Evolutionary conservation across 1,140 invertebrate species (phyloP).

Genomic region (Elymnias hypermnestra): DNA sequence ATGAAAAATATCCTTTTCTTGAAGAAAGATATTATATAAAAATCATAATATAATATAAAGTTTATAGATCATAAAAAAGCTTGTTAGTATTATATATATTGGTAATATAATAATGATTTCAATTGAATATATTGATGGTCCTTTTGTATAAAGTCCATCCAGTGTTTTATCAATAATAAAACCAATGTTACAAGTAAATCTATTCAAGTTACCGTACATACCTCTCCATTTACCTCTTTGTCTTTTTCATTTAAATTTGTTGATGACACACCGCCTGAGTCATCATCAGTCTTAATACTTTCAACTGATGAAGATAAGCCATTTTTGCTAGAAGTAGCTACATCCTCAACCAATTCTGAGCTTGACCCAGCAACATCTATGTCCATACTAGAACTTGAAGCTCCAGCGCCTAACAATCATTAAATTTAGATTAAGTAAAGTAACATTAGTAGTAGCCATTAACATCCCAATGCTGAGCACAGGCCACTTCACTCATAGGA

Average conservation of each 20-base stretch:
- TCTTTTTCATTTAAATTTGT: slow-evolving; percentile 62
- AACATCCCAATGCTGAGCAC: too few relatives aligned
- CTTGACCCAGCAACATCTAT: slow-evolving; percentile 51
- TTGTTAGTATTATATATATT: too few relatives aligned
- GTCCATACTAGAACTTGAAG: slow-evolving; percentile 49
- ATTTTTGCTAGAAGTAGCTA: slow-evolving; percentile 58
- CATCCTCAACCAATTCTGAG: slow-evolving; percentile 36
- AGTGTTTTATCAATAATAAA: too few relatives aligned
- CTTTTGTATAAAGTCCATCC: too few relatives aligned
- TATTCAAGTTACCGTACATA: too few relatives aligned
- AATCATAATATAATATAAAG: background rate
- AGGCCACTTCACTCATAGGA: too few relatives aligned
- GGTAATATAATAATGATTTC: too few relatives aligned
- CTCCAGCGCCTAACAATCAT: slow-evolving; percentile 37
- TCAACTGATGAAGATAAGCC: slow-evolving; percentile 26
- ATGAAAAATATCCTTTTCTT: background rate
- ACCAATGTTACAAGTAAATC: too few relatives aligned
- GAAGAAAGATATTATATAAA: background rate
- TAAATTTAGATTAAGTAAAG: too few relatives aligned
- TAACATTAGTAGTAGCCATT: too few relatives aligned
- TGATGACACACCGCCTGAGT: slow-evolving; percentile 66
- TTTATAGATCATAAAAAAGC: too few relatives aligned
- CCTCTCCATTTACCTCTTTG: slow-evolving; percentile 64
- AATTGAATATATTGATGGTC: too few relatives aligned
- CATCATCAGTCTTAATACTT: slow-evolving; percentile 42